phyloP scores from a whole-genome alignment of 2,888 invertebrate species.

The Lasius platythorax region DNA sequence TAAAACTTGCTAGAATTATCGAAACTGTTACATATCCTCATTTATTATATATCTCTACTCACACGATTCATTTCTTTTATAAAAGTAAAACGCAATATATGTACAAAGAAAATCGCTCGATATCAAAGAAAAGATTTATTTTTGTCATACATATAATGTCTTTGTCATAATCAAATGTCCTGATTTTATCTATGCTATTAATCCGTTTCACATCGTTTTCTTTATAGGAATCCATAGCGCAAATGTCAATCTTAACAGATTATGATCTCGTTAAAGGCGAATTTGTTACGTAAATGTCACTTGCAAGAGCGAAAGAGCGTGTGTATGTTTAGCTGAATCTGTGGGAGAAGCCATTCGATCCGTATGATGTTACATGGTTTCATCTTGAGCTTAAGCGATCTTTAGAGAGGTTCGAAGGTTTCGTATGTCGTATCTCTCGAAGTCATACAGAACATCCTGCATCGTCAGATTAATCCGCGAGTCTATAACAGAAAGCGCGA shows the following conservation, averaged over 20 bases:
- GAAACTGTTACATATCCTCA: background rate
- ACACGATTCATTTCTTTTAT: background rate
- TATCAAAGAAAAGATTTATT: background rate
- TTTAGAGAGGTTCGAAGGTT: slow-evolving; percentile 36
- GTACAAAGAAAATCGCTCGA: background rate
- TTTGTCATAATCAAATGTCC: background rate
- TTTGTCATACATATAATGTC: background rate
- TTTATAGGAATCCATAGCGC: background rate
- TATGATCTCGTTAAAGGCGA: slow-evolving; percentile 35
- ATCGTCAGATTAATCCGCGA: background rate
- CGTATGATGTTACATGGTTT: slow-evolving; percentile 71
- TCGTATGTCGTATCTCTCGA: slow-evolving; percentile 26
- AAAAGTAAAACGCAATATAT: background rate
- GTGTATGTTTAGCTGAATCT: slow-evolving; percentile 68
- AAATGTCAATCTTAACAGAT: slow-evolving; percentile 25
- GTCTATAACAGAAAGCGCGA: background rate
- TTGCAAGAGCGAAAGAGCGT: slow-evolving; percentile 35
- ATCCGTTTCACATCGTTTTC: slow-evolving; percentile 5
- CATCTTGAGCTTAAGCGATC: slow-evolving; percentile 59
- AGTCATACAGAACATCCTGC: slow-evolving; percentile 14
- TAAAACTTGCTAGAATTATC: slow-evolving; percentile 8
- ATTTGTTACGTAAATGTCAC: slow-evolving; percentile 47
- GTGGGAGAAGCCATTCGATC: slow-evolving; percentile 71
- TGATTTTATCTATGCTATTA: background rate
- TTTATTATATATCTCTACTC: background rate